Evolutionary conservation across 2,888 invertebrate genomes (phyloP).

Genomic region (Amphimallon solstitiale): DNA sequence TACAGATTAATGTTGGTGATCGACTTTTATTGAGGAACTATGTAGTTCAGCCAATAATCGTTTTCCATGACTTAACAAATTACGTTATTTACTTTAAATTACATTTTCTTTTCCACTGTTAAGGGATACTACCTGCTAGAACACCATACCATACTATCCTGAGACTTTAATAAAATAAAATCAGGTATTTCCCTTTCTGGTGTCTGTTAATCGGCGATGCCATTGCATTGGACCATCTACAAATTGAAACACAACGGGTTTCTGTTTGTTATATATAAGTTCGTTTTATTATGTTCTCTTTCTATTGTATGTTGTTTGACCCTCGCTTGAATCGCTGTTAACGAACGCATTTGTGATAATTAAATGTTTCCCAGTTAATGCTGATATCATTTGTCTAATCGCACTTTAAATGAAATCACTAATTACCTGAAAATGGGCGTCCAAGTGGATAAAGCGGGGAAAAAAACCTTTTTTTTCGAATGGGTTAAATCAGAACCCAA

Average conservation of each 20-base stretch:
- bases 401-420: background rate
- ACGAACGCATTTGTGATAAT: background rate
- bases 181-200: background rate
- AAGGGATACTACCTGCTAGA: background rate
- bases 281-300: slow-evolving; percentile 1
- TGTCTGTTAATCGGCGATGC: background rate
- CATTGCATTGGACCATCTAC: background rate
- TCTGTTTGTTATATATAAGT: background rate
- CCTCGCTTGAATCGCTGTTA: background rate
- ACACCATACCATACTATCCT: background rate
- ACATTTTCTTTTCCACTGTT: background rate
- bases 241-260: background rate
- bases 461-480: too few species aligned
- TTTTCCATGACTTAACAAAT: slow-evolving; percentile 8
- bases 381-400: slow-evolving; percentile 1
- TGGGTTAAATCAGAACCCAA: too few species aligned
- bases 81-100: background rate
- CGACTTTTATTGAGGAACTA: background rate
- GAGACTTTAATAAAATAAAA: slow-evolving; percentile 14
- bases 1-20: background rate
- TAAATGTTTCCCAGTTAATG: background rate
- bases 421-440: slow-evolving; percentile 7
- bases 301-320: background rate
- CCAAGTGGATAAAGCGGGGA: too few species aligned
- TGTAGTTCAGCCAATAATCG: background rate